Evolutionary conservation across 1,140 invertebrate species (phyloP).

Genomic region (Caenorhabditis latens): DNA sequence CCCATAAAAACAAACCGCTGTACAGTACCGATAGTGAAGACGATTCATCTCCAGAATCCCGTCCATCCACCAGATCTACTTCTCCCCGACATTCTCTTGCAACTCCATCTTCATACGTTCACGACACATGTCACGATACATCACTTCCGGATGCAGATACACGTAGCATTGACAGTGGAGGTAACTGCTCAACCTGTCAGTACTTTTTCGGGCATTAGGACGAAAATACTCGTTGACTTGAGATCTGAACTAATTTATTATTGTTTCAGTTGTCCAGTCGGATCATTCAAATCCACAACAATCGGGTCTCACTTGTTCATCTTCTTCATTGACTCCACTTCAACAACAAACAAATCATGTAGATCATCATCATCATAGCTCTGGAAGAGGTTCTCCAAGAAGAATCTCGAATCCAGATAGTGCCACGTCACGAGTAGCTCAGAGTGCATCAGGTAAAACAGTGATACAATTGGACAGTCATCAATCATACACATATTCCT

Average conservation of each 20-base stretch:
- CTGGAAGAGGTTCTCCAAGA: slow-evolving; percentile 35
- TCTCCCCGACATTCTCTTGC: slow-evolving; percentile 76
- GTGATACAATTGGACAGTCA: neutral
- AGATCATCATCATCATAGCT: slow-evolving; percentile 4
- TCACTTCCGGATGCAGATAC: slow-evolving; percentile 48
- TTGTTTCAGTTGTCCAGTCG: slow-evolving; percentile 76
- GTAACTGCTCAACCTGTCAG: slow-evolving; percentile 59
- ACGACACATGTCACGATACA: slow-evolving; percentile 38
- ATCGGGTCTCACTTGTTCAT: slow-evolving; percentile 34
- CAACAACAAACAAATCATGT: slow-evolving; percentile 9
- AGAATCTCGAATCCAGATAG: slow-evolving; percentile 21
- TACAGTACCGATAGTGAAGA: slow-evolving; percentile 57
- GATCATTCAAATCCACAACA: slow-evolving; percentile 75
- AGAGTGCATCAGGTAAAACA: slow-evolving; percentile 32
- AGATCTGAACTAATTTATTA: neutral
- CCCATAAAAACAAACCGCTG: neutral
- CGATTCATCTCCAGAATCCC: slow-evolving; percentile 69
- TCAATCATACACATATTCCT: neutral
- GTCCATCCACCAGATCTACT: slow-evolving; percentile 74
- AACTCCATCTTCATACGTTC: slow-evolving; percentile 75
- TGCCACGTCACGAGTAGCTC: slow-evolving; percentile 3
- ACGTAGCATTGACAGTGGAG: slow-evolving; percentile 63
- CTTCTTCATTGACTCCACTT: slow-evolving; percentile 51
- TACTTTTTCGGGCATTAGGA: slow-evolving; percentile 70
- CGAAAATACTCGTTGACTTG: slow-evolving; percentile 60